These are phyloP conservation scores for Hemichromis elongatus DNA, from an alignment of 2,113 vertebrate genomes.

Conservation along the genomic window DNA sequence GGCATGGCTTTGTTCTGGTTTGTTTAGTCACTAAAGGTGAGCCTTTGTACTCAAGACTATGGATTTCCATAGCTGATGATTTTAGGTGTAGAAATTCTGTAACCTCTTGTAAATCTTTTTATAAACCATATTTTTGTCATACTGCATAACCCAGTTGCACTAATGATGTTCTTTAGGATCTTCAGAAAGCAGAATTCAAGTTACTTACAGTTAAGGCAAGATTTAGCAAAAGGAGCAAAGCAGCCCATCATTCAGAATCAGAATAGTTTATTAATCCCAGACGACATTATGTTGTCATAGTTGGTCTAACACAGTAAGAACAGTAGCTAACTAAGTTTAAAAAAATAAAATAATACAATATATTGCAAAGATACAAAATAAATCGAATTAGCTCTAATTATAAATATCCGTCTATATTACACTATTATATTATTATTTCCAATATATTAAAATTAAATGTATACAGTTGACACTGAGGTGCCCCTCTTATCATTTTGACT, in stretches of 20 bases:
- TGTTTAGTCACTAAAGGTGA: background rate
- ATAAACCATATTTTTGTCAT: background rate
- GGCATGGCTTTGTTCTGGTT: rapidly evolving
- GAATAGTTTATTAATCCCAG: background rate
- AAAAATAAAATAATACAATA: background rate
- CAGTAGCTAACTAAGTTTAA: background rate
- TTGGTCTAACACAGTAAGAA: rapidly evolving
- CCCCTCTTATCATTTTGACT: background rate
- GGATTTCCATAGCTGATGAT: background rate
- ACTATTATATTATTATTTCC: background rate
- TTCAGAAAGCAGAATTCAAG: background rate
- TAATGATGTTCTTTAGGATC: background rate
- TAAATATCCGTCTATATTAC: background rate
- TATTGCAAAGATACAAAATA: background rate
- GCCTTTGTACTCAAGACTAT: background rate
- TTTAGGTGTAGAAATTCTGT: background rate
- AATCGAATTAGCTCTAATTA: background rate
- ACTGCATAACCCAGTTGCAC: background rate
- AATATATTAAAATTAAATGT: background rate
- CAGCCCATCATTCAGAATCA: background rate
- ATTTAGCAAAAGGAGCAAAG: background rate
- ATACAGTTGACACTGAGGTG: background rate
- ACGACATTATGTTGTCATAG: background rate
- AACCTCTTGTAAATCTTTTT: background rate
- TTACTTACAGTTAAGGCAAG: rapidly evolving